Base-by-base conservation (phyloP, 2,113 vertebrate genomes). In the Polypterus bichir region DNA sequence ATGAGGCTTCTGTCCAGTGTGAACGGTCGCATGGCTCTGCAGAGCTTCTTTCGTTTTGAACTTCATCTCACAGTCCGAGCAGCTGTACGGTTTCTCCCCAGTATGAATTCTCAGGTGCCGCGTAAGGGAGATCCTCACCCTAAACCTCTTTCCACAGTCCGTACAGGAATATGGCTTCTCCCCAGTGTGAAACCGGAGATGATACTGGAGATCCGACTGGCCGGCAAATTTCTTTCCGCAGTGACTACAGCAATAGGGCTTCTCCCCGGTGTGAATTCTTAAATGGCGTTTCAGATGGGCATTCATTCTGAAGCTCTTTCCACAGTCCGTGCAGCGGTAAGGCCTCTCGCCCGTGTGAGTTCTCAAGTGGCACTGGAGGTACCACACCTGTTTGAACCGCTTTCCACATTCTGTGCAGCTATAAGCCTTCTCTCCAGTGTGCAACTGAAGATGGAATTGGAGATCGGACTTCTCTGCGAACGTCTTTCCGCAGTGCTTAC, bases 61-160 rank as follows among this genome's bases (percentile, higher is more conserved):
- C 27, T 27, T 27, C 27, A 27, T 27, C 27, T 27, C 27, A 27
- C 27, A 27, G 10, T 56, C 63, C 46, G 3, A 55, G 11, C 62
- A 65, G 48, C 62, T n/a, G 48, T 66, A 66, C 27, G 71, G 62
- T 59, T 68, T 73, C 59, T 27, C 58, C 48, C 64, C 66, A 53
- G 57, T 60, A 4, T 68, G 69, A 59, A 63, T 70, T 54, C 64
- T 64, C 27, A 27, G 27, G 27, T 27, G 27, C 27, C 27, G 27
- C 27, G 27, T 27, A 27, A 27, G 27, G 27, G 27, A 27, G 27
- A 27, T 27, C 27, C 27, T 27, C 27, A 27, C 27, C 27, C 27
- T 27, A 27, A 27, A 27, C 27, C 27, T 27, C 27, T 27, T 27
- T 27, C 27, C 27, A 27, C 47, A 46, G 27, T 27, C 27, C 27